phyloP scores from a whole-genome alignment of 1,140 invertebrate genomes.

The Diuraphis noxia region DNA sequence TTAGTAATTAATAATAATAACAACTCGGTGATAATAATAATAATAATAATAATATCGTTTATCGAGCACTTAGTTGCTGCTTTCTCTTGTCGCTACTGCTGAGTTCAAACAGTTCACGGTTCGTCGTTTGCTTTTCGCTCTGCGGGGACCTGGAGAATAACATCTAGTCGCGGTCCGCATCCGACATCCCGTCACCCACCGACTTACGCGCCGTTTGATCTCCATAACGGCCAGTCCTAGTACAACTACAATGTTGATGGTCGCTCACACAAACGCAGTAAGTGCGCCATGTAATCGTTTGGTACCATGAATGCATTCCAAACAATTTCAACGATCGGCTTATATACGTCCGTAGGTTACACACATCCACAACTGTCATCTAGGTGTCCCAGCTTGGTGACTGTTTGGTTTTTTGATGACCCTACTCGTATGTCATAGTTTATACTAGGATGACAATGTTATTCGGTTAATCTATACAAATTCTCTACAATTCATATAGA shows the following conservation, averaged over 20 bases:
- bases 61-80: neutral
- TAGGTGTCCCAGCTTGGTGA: neutral
- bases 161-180: neutral
- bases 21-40: too few relatives aligned
- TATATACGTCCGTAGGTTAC: neutral
- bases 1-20: neutral
- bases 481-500: neutral
- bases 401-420: neutral
- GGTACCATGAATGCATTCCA: neutral
- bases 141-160: neutral
- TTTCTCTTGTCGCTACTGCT: neutral
- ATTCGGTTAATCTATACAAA: neutral
- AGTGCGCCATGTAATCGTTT: slow-evolving; percentile 23
- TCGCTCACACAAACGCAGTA: neutral
- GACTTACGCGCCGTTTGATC: neutral
- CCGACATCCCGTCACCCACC: neutral
- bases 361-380: neutral
- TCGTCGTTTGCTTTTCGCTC: neutral
- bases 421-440: neutral
- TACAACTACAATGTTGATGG: neutral
- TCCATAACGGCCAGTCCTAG: too few relatives aligned
- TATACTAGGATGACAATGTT: neutral
- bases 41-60: neutral
- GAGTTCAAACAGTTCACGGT: neutral
- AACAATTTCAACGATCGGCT: neutral